These are phyloP conservation scores for Cyclopterus lumpus DNA, from an alignment of 2,797 vertebrate genomes.

Conservation along the genomic window DNA sequence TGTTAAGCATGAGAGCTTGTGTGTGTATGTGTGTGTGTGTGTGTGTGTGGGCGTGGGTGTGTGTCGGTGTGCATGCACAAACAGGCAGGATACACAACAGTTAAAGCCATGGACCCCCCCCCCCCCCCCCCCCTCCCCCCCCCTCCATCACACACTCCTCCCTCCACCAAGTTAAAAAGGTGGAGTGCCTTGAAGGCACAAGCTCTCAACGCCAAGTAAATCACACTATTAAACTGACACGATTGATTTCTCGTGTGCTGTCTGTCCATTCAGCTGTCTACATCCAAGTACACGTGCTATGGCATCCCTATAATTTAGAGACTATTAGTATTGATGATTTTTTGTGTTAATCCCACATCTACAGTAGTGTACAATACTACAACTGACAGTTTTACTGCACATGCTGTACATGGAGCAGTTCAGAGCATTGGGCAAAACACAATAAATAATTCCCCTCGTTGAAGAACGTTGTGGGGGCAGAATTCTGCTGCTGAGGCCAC, in stretches of 20 bases:
- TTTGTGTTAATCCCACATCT: conserved; percentile 53
- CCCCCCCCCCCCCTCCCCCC: not conserved
- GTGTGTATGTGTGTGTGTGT: conserved; percentile 33
- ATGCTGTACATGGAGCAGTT: conserved; percentile 33
- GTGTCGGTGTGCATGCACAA: conserved; percentile 55
- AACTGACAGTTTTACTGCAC: conserved; percentile 57
- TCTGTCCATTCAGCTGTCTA: conserved; percentile 59
- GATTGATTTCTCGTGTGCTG: conserved; percentile 67
- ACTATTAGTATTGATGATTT: conserved; percentile 66
- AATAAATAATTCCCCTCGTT: conserved; percentile 30
- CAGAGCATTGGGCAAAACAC: conserved; percentile 27
- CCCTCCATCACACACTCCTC: conserved; percentile 11
- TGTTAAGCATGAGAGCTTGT: conserved; percentile 39
- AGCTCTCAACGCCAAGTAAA: conserved; percentile 76
- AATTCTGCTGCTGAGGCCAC: conserved; percentile 55
- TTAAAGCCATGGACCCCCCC: conserved; percentile 21
- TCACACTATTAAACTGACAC: conserved; percentile 75
- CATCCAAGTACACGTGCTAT: conserved; percentile 48
- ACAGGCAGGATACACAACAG: conserved; percentile 63
- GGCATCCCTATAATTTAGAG: conserved; percentile 50
- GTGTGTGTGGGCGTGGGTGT: conserved; percentile 19
- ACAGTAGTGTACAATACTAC: conserved; percentile 18
- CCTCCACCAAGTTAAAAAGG: conserved; percentile 71
- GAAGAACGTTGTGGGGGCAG: conserved; percentile 38
- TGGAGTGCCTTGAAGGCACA: conserved; percentile 75